These are phyloP conservation scores for Eristalis arbustorum DNA, from an alignment of 2,888 invertebrate species.

Conservation along the genomic window DNA sequence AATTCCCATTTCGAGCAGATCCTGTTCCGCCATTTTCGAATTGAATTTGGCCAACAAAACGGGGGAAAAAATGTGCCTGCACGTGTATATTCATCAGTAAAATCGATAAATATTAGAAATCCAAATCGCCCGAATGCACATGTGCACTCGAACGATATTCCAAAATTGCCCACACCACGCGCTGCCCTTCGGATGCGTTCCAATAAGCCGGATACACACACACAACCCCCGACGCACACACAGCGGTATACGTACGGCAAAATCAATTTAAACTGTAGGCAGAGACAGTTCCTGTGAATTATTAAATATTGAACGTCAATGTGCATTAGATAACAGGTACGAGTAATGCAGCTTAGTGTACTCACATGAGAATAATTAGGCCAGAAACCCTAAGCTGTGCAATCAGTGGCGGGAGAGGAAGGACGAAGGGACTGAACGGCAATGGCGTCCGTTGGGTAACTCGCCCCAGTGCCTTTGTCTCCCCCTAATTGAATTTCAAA, in stretches of 20 bases:
- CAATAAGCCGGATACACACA: too few species aligned
- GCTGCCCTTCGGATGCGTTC: too few species aligned
- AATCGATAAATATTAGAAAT: too few species aligned
- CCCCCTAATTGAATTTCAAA: conserved; percentile 52
- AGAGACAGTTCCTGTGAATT: conserved; percentile 39
- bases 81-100: too few species aligned
- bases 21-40: too few species aligned
- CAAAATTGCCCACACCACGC: too few species aligned
- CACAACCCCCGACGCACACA: not conserved
- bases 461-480: not conserved
- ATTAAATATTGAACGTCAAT: conserved; percentile 46
- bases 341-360: conserved; percentile 42
- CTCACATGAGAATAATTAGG: conserved; percentile 53
- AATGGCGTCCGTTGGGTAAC: not conserved
- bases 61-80: too few species aligned
- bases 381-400: conserved; percentile 16
- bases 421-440: not conserved
- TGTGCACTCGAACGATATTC: not conserved
- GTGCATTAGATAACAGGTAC: conserved; percentile 61
- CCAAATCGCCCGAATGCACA: not conserved
- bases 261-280: not conserved
- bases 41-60: too few species aligned
- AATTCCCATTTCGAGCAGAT: too few species aligned
- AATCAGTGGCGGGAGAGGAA: not conserved
- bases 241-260: not conserved